A percentile compares a stretch with the other conserved stretches of the same genome.
Evolutionary conservation across 2,113 vertebrate genomes (phyloP).

Genomic region (Carassius auratus): DNA sequence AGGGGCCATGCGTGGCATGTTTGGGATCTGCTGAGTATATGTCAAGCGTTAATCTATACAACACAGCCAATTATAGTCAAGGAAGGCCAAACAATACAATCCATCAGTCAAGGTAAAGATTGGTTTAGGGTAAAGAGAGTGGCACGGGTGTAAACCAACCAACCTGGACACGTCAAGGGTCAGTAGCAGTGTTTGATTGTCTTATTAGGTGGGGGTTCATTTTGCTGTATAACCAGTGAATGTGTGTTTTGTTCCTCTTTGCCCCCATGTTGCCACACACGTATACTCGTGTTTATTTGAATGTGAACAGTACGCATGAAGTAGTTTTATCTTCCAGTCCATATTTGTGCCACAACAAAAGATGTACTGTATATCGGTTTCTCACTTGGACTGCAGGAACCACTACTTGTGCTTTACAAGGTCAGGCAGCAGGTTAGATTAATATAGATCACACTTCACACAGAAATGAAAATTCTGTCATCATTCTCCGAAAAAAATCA

Average conservation of each 20-base stretch:
- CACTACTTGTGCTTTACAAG: neutral
- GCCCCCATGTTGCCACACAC: constrained; percentile 54
- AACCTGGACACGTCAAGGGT: constrained; percentile 75
- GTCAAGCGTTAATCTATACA: constrained; percentile 80
- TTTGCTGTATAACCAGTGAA: constrained; percentile 65
- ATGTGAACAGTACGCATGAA: constrained; percentile 75
- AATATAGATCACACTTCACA: neutral
- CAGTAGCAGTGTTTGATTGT: constrained; percentile 76
- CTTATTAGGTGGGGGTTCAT: constrained; percentile 69
- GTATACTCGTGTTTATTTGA: constrained; percentile 80
- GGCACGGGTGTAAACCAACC: constrained; percentile 72
- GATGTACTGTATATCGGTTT: constrained; percentile 14
- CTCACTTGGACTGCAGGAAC: constrained; percentile 15
- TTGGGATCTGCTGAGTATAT: constrained; percentile 82
- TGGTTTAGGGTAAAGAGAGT: constrained; percentile 71
- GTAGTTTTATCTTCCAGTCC: constrained; percentile 70
- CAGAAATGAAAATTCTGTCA: neutral
- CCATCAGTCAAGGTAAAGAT: constrained; percentile 71
- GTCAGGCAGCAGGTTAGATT: neutral
- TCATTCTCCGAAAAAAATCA: neutral
- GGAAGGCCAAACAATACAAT: constrained; percentile 81
- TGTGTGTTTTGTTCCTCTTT: constrained; percentile 71
- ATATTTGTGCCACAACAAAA: constrained; percentile 60
- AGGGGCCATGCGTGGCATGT: constrained; percentile 77
- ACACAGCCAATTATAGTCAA: constrained; percentile 76